Evolutionary conservation across 2,888 invertebrate species (phyloP), one percentile per base, ranked within the genome.

Genomic region (Amphiduros pacificus): DNA sequence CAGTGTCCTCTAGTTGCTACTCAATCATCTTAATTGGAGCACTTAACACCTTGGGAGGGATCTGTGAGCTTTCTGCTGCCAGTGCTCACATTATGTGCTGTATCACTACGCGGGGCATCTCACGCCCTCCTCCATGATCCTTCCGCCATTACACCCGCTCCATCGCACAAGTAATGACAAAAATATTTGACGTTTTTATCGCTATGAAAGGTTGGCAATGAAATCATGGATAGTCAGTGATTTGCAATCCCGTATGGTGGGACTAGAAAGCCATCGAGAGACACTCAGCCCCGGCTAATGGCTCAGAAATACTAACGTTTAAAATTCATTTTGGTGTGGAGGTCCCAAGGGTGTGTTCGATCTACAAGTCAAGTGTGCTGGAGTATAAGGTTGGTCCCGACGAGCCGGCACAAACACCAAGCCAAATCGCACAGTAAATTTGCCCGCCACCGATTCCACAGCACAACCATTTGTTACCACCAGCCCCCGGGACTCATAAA

Each of bases 271-370:
- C 41, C 40, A 32, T 41, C 41, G 4, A 28, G 40, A 27, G 55
- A 40, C 40, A 31, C 6, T 9, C 40, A 17, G 36, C 14, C 4
- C 27, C 31, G 32, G n/a, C 55, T 55, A 55, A 55, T 55, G 55
- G 55, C 22, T 41, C 9, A 28, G 17, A 55, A 55, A 41, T 41
- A 27, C 55, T 14, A 32, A 55, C 55, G 55, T 55, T 55, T 55
- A 55, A 55, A 55, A 55, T 55, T 55, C 55, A 55, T 32, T 55
- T 54, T 55, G 36, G 22, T 55, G 41, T 41, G 36, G 41, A 14
- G 40, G n/a, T 41, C 55, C 41, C 41, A 22, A 3, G 26, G 41
- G 55, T n/a, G 31, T n/a, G n/a, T n/a, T 17, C 17, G 22, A 27
- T 9, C 51, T n/a, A n/a, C n/a, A n/a, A n/a, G n/a, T n/a, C n/a